Evolutionary conservation across 2,888 invertebrate species (phyloP), one percentile per base, ranked within the genome.

Genomic region (Venustoraphidia nigricollis): DNA sequence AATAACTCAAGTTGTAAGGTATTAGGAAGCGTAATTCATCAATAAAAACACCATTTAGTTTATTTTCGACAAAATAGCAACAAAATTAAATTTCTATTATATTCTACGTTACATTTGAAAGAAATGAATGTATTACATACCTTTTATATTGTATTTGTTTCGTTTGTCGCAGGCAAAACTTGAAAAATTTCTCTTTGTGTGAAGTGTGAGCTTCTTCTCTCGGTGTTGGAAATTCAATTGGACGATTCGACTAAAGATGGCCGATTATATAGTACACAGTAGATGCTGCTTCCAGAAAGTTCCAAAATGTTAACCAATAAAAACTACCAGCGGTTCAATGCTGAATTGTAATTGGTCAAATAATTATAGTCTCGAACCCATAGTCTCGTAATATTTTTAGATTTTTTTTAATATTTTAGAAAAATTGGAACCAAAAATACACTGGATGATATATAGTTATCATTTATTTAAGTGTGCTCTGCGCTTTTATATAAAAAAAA

Each of bases 261-360:
- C 62, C 54, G 64, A 57, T 61, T 67, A 54, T 66, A 66, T 66
- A 63, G 52, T 9, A 52, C 50, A 50, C 54, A 56, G 54, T 59
- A 54, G 42, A 50, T 54, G 58, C 55, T 53, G 53, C 52, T 64
- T 65, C 65, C 60, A 62, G 66, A 66, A 66, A 47, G 51, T 62
- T 64, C 62, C 52, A 55, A 38, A 42, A 13, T 27, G 34, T 17
- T 48, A 45, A 53, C 64, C 64, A 64, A 64, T 63, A 48, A 55
- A 4, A 5, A 27, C 27, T 27, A 3, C 3, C 27, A 27, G 6
- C 14, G 40, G 10, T 39, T 39, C n/a, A 39, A 39, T 10, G n/a
- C 40, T 39, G 40, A 2, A 27, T 27, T 27, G 27, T 27, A 27
- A 27, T 27, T 27, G 27, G 27, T 27, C 27, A 27, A 27, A 27